phyloP scores from a whole-genome alignment of 2,888 invertebrate genomes.

The Lathronympha strigana region DNA sequence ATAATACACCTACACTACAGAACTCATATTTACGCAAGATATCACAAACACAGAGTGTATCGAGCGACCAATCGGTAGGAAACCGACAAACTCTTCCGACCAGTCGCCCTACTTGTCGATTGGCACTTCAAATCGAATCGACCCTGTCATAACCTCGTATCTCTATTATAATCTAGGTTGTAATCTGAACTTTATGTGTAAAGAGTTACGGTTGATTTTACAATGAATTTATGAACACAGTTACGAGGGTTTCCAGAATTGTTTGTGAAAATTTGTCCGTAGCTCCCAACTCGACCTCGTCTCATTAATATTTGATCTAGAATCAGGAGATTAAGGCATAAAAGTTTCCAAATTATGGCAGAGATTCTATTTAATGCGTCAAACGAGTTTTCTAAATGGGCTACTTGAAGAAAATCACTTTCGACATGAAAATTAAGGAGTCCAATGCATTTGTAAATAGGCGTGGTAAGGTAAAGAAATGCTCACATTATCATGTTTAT shows the following conservation, averaged over 20 bases:
- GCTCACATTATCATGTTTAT: neutral
- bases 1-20: slow-evolving; percentile 8
- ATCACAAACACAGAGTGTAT: slow-evolving; percentile 42
- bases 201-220: neutral
- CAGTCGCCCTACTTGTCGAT: slow-evolving; percentile 31
- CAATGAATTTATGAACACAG: neutral
- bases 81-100: slow-evolving; percentile 22
- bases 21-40: slow-evolving; percentile 22
- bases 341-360: slow-evolving; percentile 57
- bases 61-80: neutral
- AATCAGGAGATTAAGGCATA: slow-evolving; percentile 51
- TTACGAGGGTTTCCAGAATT: neutral
- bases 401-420: slow-evolving; percentile 30
- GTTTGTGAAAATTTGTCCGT: slow-evolving; percentile 5
- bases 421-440: slow-evolving; percentile 15
- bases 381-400: slow-evolving; percentile 35
- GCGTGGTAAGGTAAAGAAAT: neutral
- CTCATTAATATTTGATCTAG: slow-evolving; percentile 59
- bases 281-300: slow-evolving; percentile 34
- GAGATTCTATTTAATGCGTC: slow-evolving; percentile 47
- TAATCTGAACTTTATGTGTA: neutral
- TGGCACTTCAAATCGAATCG: slow-evolving; percentile 26
- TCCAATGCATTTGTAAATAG: slow-evolving; percentile 24
- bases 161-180: neutral
- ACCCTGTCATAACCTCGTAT: slow-evolving; percentile 4